These are phyloP conservation scores for Physella acuta DNA, from an alignment of 1,140 invertebrate species.

Conservation along the genomic window DNA sequence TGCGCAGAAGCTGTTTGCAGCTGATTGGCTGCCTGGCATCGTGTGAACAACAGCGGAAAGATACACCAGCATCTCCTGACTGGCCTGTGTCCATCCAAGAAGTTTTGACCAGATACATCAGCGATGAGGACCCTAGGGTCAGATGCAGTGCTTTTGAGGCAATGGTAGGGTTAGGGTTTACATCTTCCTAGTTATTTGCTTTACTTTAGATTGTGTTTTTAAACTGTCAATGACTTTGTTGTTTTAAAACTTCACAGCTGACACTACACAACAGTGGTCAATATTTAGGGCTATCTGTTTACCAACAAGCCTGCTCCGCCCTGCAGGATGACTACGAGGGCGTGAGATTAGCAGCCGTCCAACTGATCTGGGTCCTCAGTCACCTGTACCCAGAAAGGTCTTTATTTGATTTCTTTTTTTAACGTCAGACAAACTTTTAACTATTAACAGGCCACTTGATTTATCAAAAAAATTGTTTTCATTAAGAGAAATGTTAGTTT, in stretches of 20 bases:
- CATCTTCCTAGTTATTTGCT: too few relatives aligned
- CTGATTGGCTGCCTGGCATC: conserved; percentile 64
- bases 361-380: conserved; percentile 81
- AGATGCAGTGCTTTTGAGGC: conserved; percentile 83
- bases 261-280: conserved; percentile 77
- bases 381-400: conserved; percentile 85
- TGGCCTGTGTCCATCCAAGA: conserved; percentile 21
- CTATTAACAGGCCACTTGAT: too few relatives aligned
- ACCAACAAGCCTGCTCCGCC: conserved; percentile 78
- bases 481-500: too few relatives aligned
- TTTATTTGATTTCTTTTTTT: conserved; percentile 10
- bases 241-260: conserved; percentile 55
- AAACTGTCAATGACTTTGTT: too few relatives aligned
- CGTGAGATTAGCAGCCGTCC: conserved; percentile 81
- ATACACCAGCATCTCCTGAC: conserved; percentile 16
- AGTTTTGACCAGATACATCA: conserved; percentile 45
- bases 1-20: conserved; percentile 77
- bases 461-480: too few relatives aligned
- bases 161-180: too few relatives aligned
- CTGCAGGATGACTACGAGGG: conserved; percentile 93
- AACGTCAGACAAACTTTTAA: too few relatives aligned
- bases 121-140: conserved; percentile 83
- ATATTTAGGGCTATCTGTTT: conserved; percentile 75
- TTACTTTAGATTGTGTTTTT: too few relatives aligned
- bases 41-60: conserved; percentile 33